These are phyloP conservation scores for Micrastur ruficollis DNA, from an alignment of 2,797 vertebrate genomes.

Conservation along the genomic window DNA sequence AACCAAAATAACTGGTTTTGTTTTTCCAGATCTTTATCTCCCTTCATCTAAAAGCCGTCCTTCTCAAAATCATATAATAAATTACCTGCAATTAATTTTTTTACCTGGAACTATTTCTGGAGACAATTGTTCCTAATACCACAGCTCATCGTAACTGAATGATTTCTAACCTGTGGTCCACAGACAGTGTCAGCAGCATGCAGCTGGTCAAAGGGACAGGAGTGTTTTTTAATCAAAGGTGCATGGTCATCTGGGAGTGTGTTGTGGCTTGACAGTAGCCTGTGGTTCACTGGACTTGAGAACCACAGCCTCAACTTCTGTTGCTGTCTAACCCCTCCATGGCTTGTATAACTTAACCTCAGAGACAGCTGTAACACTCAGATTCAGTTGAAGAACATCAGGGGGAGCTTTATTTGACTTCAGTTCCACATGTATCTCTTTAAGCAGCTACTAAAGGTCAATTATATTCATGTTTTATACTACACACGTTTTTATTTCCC, in stretches of 20 bases:
- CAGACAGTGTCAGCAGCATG: neutral
- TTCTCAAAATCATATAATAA: neutral
- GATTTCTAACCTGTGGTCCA: neutral
- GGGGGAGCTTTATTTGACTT: neutral
- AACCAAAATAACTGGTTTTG: neutral
- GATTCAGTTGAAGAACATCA: neutral
- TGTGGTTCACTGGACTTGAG: neutral
- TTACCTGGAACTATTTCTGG: neutral
- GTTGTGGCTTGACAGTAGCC: neutral
- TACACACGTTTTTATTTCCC: neutral
- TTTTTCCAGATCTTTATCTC: neutral
- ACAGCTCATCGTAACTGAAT: neutral
- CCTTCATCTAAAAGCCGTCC: neutral
- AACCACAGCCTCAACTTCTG: neutral
- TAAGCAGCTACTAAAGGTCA: neutral
- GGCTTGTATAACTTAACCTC: neutral
- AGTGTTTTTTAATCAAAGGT: neutral
- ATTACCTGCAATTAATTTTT: neutral
- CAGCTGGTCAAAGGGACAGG: neutral
- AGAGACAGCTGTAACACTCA: neutral
- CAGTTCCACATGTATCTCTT: neutral
- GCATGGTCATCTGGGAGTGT: neutral
- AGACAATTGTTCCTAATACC: neutral
- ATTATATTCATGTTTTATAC: neutral
- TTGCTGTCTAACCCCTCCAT: neutral